Evolutionary conservation across 2,113 vertebrate genomes (phyloP).

Genomic region (Menidia beryllina): DNA sequence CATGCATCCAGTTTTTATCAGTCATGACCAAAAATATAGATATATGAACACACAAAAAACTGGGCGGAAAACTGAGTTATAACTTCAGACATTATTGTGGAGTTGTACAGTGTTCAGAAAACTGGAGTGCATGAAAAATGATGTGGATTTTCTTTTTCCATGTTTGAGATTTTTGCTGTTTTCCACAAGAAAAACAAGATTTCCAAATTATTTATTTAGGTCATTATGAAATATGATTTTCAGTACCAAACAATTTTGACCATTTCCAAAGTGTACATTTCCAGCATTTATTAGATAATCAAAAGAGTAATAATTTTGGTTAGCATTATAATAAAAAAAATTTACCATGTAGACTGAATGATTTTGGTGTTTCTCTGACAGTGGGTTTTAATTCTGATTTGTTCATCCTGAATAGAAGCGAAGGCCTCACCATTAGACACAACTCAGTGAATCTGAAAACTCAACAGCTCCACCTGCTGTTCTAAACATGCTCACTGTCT

Average conservation of each 20-base stretch:
- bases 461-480: conserved; percentile 77
- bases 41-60: neutral
- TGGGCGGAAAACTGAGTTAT: no score
- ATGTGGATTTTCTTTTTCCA: no score
- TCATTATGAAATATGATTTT: no score
- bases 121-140: neutral
- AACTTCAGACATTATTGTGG: neutral
- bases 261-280: neutral
- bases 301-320: neutral
- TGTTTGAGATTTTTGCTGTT: neutral
- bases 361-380: neutral
- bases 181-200: neutral
- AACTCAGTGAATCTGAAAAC: conserved; percentile 29
- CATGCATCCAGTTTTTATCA: neutral
- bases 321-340: neutral
- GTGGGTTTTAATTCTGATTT: neutral
- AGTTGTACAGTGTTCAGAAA: neutral
- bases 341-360: neutral
- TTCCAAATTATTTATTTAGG: neutral
- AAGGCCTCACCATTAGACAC: conserved; percentile 43
- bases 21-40: neutral
- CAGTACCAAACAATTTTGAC: neutral
- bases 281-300: neutral
- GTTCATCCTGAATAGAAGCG: conserved; percentile 3
- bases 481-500: neutral